Conservation (phyloP, 2,797 vertebrate genomes). For the Pseudochirops corinnae region DNA sequence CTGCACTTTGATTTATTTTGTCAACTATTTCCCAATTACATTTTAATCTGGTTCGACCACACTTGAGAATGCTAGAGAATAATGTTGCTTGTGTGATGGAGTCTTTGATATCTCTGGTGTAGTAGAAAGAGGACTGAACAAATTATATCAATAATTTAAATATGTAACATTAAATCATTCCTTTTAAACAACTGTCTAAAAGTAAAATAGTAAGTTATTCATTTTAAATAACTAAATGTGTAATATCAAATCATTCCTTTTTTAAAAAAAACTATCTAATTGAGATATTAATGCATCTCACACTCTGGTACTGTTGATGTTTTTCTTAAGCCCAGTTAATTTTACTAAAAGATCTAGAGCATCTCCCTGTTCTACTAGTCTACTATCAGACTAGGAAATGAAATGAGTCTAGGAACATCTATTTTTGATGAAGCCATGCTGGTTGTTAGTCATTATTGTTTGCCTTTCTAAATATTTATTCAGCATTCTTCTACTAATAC, state of each 20-base stretch:
- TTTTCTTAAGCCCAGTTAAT: background rate
- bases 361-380: background rate
- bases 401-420: background rate
- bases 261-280: background rate
- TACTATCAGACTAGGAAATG: background rate
- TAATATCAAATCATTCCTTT: too few species aligned
- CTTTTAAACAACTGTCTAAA: too few species aligned
- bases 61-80: background rate
- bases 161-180: background rate
- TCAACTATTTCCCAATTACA: background rate
- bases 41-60: background rate
- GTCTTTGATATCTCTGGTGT: background rate
- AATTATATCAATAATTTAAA: background rate
- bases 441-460: background rate
- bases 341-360: background rate
- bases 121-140: background rate
- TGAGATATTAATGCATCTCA: background rate
- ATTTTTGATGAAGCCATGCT: background rate
- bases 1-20: background rate
- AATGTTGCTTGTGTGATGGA: background rate
- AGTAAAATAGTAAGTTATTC: too few species aligned
- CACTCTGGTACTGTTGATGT: background rate
- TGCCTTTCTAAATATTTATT: background rate
- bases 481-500: background rate
- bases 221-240: too few species aligned